Conservation (phyloP, 1,140 invertebrate genomes). For the Sesamia nonagrioides region DNA sequence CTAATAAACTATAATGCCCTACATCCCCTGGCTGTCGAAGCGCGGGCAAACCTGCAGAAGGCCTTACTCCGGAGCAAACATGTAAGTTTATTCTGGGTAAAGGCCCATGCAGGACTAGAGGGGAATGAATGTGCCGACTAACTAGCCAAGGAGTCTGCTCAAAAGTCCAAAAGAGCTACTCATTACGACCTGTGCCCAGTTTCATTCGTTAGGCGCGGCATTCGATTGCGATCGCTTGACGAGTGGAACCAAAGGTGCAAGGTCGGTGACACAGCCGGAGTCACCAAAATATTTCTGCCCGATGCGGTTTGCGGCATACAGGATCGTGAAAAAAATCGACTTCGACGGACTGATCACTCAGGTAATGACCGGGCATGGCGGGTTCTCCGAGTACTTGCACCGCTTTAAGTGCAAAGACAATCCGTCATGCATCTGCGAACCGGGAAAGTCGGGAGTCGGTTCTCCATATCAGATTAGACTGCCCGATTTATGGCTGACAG, state of each 20-base stretch:
- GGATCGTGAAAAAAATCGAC: background rate
- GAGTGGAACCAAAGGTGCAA: no score
- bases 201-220: no score
- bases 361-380: no score
- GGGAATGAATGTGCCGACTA: conserved; percentile 56
- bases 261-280: no score
- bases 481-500: background rate
- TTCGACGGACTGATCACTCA: background rate
- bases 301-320: background rate
- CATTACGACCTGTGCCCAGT: no score
- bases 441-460: background rate
- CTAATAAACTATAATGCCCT: background rate
- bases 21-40: conserved; percentile 51
- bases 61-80: no score
- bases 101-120: no score
- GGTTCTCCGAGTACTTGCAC: no score
- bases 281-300: no score
- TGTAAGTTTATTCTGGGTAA: no score
- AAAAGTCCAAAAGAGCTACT: conserved; percentile 21
- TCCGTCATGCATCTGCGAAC: conserved; percentile 37
- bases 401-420: no score
- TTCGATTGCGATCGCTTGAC: no score
- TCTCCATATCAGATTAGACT: conserved; percentile 3
- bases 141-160: conserved; percentile 48
- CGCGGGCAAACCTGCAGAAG: background rate